A percentile compares a stretch with the other conserved stretches of the same genome.
Conservation (phyloP, 2,888 invertebrate species). For the Idaea dimidiata region DNA sequence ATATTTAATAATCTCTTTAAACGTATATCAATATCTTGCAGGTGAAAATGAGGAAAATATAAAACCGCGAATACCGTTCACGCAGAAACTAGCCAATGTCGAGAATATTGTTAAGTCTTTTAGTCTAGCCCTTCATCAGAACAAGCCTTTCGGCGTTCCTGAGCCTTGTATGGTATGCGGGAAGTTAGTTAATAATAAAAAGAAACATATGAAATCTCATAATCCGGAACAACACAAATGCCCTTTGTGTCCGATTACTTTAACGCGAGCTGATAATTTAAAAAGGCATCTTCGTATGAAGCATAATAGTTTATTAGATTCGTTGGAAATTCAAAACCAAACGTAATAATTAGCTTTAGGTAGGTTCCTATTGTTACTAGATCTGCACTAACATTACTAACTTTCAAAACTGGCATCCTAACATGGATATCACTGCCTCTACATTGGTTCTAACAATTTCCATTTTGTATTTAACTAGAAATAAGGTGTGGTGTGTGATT, state of each 20-base stretch:
- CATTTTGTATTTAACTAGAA: constrained; percentile 62
- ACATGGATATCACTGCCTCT: constrained; percentile 36
- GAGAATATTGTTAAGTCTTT: constrained; percentile 66
- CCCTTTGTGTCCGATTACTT: constrained; percentile 82
- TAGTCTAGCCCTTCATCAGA: constrained; percentile 54
- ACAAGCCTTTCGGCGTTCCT: constrained; percentile 49
- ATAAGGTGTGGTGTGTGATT: constrained; percentile 78
- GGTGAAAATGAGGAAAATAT: constrained; percentile 76
- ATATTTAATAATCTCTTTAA: constrained; percentile 44
- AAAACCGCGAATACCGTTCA: constrained; percentile 63
- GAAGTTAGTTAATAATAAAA: constrained; percentile 84
- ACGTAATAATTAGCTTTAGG: constrained; percentile 8
- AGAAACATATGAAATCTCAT: constrained; percentile 85
- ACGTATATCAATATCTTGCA: constrained; percentile 64
- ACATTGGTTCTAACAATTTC: constrained; percentile 57
- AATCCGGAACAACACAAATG: constrained; percentile 83
- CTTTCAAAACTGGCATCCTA: constrained; percentile 25
- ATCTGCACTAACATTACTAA: constrained; percentile 24
- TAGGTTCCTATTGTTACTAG: constrained; percentile 6
- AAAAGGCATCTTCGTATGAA: constrained; percentile 84
- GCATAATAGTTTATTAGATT: constrained; percentile 51
- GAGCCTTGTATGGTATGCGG: constrained; percentile 83
- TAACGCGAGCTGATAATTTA: constrained; percentile 85
- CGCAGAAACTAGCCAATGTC: constrained; percentile 59
- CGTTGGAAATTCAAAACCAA: not conserved